Base-by-base conservation (phyloP, 2,888 invertebrate species). In the Euzophera pinguis region DNA sequence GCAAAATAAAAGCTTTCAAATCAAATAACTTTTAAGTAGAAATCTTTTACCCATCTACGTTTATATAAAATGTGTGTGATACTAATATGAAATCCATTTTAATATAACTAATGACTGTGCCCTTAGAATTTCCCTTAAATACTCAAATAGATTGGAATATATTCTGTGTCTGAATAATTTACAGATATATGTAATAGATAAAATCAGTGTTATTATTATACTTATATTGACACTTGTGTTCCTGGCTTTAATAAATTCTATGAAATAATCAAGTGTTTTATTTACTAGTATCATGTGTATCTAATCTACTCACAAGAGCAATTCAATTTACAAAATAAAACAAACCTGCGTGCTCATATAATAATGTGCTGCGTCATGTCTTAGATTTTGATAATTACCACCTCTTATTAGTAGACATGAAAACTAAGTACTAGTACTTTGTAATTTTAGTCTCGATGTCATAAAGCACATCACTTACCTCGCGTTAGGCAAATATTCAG, bases 211-310 rank as follows among this genome's bases (percentile, higher is more conserved):
- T 51, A 50, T 38, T 14, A 51, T 42, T 50, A 32, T 50, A 42
- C 71, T 79, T 73, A 74, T 67, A 70, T 72, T 77, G 65, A 78
- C 73, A 79, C 75, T 80, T 84, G 84, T 84, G 87, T 86, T 86
- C 81, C 80, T 84, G 84, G 87, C 82, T 85, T 86, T 81, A 84
- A 85, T 81, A 81, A 86, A 88, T 68, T 78, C 69, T 79, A 73
- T 76, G 73, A 71, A 69, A 61, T 55, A 61, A 57, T 56, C 58
- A 57, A 57, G 57, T 60, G 57, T 39, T 50, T 41, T 50, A 41
- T 50, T 50, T 27, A 9, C 10, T 35, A 22, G 2, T n/a, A n/a
- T n/a, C n/a, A n/a, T n/a, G n/a, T n/a, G n/a, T n/a, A n/a, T n/a
- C n/a, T n/a, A n/a, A n/a, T n/a, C n/a, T n/a, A n/a, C n/a, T n/a